Percentiles rank a stretch among this genome's conserved stretches.
These are phyloP conservation scores for Seriola quinqueradiata DNA, from an alignment of 2,113 vertebrate genomes.

Conservation along the genomic window DNA sequence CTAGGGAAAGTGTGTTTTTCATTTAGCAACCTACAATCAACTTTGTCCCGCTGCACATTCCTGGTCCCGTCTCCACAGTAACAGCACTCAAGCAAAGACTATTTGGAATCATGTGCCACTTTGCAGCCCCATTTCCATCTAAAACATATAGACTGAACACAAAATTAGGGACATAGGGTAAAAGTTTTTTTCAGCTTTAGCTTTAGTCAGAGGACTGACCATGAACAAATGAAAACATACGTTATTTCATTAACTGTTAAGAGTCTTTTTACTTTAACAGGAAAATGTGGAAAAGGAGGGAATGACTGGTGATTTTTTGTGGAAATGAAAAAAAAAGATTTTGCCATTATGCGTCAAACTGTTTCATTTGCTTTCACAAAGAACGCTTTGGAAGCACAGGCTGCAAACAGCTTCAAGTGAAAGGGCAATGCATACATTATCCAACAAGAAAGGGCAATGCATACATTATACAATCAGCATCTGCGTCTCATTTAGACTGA, in stretches of 20 bases:
- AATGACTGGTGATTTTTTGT: constrained; percentile 1
- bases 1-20: constrained; percentile 77
- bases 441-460: constrained; percentile 77
- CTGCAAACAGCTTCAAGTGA: constrained; percentile 64
- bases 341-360: constrained; percentile 81
- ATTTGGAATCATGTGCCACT: constrained; percentile 81
- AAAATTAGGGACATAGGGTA: constrained; percentile 39
- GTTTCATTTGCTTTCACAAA: constrained; percentile 73
- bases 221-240: constrained; percentile 65
- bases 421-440: constrained; percentile 83
- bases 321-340: constrained; percentile 68
- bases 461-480: constrained; percentile 78
- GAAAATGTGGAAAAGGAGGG: constrained; percentile 49
- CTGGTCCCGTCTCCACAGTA: constrained; percentile 76
- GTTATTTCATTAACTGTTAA: constrained; percentile 80
- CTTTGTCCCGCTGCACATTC: constrained; percentile 80
- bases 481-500: constrained; percentile 55
- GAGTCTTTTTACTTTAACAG: constrained; percentile 76
- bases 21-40: constrained; percentile 81
- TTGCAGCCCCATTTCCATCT: constrained; percentile 68
- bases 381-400: constrained; percentile 63
- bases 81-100: constrained; percentile 79
- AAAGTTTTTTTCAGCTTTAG: constrained; percentile 17
- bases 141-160: constrained; percentile 33
- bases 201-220: not conserved